These are phyloP conservation scores for Spilarctia lutea DNA, from an alignment of 2,888 invertebrate species.

Conservation along the genomic window DNA sequence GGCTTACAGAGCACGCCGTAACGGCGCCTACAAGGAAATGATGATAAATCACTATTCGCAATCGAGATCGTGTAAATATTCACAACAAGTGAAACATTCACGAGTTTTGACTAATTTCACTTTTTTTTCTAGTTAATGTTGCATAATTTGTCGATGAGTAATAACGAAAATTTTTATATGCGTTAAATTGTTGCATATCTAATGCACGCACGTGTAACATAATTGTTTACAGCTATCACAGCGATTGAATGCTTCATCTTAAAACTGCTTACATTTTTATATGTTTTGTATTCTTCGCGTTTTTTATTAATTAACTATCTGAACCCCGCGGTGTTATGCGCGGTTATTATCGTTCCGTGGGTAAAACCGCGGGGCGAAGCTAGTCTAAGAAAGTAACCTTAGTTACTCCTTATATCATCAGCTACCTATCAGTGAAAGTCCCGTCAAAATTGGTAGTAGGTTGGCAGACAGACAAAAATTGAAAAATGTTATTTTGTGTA, in stretches of 20 bases:
- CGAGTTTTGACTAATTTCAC: constrained; percentile 72
- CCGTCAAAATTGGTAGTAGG: no score
- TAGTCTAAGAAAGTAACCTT: no score
- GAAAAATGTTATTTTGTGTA: no score
- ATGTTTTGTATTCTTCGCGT: not conserved
- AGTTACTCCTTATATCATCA: no score
- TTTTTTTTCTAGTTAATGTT: constrained; percentile 56
- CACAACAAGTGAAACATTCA: constrained; percentile 67
- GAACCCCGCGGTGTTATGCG: no score
- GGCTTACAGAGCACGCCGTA: constrained; percentile 62
- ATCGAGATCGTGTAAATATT: constrained; percentile 72
- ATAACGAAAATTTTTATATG: constrained; percentile 25
- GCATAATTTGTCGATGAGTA: constrained; percentile 34
- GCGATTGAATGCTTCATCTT: not conserved
- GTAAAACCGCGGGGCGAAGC: no score
- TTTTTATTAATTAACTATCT: not conserved
- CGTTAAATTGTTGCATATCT: constrained; percentile 3
- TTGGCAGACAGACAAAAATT: no score
- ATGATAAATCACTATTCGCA: constrained; percentile 68
- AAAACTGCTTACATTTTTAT: not conserved
- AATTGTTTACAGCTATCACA: constrained; percentile 2
- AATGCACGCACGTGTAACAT: not conserved
- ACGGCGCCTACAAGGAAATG: constrained; percentile 70
- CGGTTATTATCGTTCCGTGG: no score
- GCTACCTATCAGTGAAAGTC: no score